These are phyloP conservation scores for Adelognathus sp. DNA, from an alignment of 2,888 invertebrate genomes.

Conservation along the genomic window DNA sequence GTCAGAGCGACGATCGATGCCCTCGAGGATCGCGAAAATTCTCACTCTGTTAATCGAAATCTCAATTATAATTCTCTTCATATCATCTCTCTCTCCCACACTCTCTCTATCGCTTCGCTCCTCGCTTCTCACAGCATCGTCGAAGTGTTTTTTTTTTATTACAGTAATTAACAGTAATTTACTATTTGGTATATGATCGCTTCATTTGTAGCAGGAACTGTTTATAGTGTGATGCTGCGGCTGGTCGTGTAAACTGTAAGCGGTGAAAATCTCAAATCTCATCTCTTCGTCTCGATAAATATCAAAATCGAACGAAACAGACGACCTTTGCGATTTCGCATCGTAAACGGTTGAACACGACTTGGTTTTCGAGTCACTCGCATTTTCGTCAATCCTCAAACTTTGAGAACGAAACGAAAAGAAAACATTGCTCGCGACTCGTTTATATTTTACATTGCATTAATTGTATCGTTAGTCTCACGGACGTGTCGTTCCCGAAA, in stretches of 20 bases:
- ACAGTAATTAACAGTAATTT: constrained; percentile 65
- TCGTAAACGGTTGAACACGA: background rate
- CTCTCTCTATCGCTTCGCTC: constrained; percentile 54
- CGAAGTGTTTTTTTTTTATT: constrained; percentile 50
- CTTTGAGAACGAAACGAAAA: background rate
- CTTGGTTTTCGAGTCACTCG: background rate
- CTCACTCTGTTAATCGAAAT: background rate
- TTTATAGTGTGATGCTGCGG: constrained; percentile 70
- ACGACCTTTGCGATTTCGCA: background rate
- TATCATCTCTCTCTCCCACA: constrained; percentile 29
- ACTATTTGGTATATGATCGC: constrained; percentile 78
- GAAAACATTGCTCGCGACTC: background rate
- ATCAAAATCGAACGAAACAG: background rate
- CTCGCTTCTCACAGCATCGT: constrained; percentile 51
- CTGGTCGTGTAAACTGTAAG: constrained; percentile 51
- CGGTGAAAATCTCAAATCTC: constrained; percentile 30
- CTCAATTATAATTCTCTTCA: constrained; percentile 51
- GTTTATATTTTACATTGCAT: background rate
- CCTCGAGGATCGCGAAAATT: constrained; percentile 35
- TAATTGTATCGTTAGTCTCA: background rate
- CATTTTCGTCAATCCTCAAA: background rate
- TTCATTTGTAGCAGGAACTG: constrained; percentile 77
- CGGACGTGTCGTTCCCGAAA: too few relatives aligned
- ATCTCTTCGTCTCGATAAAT: constrained; percentile 5
- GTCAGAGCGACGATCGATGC: constrained; percentile 17